Evolutionary conservation across 1,140 invertebrate genomes (phyloP).

Genomic region (Monomorium pharaonis): DNA sequence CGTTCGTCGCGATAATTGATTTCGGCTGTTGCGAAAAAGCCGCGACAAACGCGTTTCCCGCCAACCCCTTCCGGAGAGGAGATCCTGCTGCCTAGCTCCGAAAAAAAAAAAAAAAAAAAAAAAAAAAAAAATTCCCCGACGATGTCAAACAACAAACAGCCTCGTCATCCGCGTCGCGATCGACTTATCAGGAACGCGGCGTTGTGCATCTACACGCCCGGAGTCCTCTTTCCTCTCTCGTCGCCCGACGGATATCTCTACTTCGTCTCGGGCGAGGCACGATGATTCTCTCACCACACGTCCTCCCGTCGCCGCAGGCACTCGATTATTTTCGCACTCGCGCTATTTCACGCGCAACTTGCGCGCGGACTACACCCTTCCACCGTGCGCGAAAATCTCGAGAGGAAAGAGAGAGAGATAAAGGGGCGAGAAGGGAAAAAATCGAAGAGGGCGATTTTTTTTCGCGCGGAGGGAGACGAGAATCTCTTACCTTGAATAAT

Average conservation of each 20-base stretch:
- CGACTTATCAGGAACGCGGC: no score
- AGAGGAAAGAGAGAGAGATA: not conserved
- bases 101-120: no score
- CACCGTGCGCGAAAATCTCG: not conserved
- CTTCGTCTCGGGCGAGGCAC: not conserved
- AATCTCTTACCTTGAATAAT: conserved; percentile 83
- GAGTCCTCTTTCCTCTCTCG: no score
- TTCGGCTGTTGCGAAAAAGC: not conserved
- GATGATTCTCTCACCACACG: not conserved
- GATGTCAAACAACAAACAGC: no score
- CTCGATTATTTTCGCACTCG: conserved; percentile 1
- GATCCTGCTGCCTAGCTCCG: no score
- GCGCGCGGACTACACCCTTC: not conserved
- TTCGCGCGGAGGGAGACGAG: not conserved
- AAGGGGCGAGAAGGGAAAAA: not conserved
- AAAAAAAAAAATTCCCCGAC: no score
- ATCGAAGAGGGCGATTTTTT: not conserved
- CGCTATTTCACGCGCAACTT: not conserved
- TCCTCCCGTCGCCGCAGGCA: not conserved
- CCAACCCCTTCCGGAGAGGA: no score
- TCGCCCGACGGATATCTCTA: no score
- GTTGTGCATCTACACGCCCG: no score
- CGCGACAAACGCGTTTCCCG: no score
- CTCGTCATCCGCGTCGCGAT: no score
- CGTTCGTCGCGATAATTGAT: not conserved